A percentile compares a stretch with the other conserved stretches of the same genome.
Conservation (phyloP, 2,113 vertebrate genomes). For the Myotis lucifugus region DNA sequence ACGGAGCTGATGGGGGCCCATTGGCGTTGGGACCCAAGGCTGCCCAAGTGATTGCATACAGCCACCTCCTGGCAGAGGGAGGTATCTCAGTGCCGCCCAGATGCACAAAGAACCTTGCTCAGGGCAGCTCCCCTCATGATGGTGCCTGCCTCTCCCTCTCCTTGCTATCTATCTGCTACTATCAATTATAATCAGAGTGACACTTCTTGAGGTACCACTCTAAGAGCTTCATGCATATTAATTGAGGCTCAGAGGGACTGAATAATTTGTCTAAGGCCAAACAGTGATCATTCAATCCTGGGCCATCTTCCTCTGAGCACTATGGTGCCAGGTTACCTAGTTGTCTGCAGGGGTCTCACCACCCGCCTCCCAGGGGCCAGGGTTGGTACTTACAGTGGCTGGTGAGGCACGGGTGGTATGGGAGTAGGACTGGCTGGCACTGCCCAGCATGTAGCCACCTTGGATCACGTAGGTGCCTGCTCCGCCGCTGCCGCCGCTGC, state of each 20-base stretch:
- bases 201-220: not conserved
- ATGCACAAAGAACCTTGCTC: not conserved
- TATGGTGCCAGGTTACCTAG: not conserved
- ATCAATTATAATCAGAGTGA: not conserved
- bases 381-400: constrained; percentile 89
- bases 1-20: not conserved
- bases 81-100: not conserved
- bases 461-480: constrained; percentile 90
- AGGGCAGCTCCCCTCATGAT: not conserved
- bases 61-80: not conserved
- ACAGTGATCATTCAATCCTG: not conserved
- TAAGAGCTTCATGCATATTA: not conserved
- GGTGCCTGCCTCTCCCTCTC: not conserved
- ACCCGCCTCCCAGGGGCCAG: no score
- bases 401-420: constrained; percentile 94
- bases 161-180: not conserved
- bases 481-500: constrained; percentile 69
- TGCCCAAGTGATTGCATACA: not conserved
- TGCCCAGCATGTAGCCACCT: constrained; percentile 89
- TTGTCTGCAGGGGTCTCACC: not conserved
- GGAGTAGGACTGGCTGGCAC: constrained; percentile 90
- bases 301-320: not conserved
- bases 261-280: not conserved
- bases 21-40: not conserved
- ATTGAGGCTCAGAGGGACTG: not conserved